Percentiles rank a stretch among this genome's conserved stretches.
Evolutionary conservation across 2,797 vertebrate species (phyloP).

Genomic region (Semotilus atromaculatus): DNA sequence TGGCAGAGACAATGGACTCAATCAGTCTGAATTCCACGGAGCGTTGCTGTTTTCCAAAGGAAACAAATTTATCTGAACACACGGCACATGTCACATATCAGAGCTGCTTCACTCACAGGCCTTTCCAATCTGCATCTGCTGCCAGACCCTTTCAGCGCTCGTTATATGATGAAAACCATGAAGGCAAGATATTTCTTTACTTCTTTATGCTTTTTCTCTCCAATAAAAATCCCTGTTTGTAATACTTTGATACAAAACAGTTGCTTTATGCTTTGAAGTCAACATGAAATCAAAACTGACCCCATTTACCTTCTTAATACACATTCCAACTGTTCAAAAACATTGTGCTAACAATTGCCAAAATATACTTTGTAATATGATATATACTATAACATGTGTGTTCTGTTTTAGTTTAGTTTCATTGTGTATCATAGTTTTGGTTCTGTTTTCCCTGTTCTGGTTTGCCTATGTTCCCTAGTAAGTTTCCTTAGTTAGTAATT

Average conservation of each 20-base stretch:
- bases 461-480: background rate
- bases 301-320: background rate
- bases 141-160: conserved; percentile 43
- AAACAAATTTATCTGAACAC: conserved; percentile 48
- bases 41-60: conserved; percentile 37
- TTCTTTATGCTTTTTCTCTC: background rate
- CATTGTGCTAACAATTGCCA: background rate
- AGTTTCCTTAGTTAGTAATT: no score
- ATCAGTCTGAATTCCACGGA: conserved; percentile 24
- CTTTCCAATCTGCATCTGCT: conserved; percentile 36
- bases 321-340: background rate
- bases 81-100: conserved; percentile 46
- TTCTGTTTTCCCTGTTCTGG: background rate
- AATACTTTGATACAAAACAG: conserved; percentile 13
- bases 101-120: conserved; percentile 35
- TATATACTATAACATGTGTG: background rate
- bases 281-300: background rate
- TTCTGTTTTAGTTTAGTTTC: background rate
- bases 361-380: background rate
- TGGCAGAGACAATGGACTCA: conserved; percentile 29
- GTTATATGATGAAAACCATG: conserved; percentile 50
- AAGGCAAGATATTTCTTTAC: conserved; percentile 1
- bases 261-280: conserved; percentile 9
- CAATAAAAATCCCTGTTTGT: conserved; percentile 35
- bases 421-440: background rate